These are phyloP conservation scores for Chrysomallon squamiferum DNA, from an alignment of 1,140 invertebrate genomes.

Conservation along the genomic window DNA sequence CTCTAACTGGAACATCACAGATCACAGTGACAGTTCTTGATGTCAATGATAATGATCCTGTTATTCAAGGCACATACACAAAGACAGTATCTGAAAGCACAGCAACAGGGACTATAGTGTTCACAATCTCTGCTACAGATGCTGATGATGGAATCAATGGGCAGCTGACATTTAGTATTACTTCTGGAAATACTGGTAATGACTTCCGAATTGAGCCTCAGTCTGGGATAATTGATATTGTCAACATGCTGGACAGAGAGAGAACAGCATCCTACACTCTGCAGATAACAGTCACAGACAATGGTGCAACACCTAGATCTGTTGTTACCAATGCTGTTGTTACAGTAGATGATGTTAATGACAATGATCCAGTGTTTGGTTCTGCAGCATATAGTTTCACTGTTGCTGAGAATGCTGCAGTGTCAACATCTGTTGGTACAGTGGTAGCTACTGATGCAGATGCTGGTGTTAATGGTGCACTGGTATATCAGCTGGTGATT, in stretches of 20 bases:
- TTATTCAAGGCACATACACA: slow-evolving; percentile 33
- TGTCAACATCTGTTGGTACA: slow-evolving; percentile 81
- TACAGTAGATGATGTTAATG: slow-evolving; percentile 38
- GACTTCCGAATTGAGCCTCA: slow-evolving; percentile 34
- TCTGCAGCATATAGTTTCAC: slow-evolving; percentile 16
- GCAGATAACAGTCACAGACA: slow-evolving; percentile 22
- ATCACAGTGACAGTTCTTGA: slow-evolving; percentile 40
- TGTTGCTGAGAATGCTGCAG: slow-evolving; percentile 35
- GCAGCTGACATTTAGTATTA: slow-evolving; percentile 32
- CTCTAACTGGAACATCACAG: slow-evolving; percentile 21
- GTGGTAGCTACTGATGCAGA: slow-evolving; percentile 87
- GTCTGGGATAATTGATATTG: slow-evolving; percentile 26
- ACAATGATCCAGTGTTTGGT: slow-evolving; percentile 82
- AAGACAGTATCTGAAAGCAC: slow-evolving; percentile 36
- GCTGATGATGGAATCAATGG: slow-evolving; percentile 36
- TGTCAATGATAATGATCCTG: slow-evolving; percentile 29
- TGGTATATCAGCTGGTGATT: slow-evolving; percentile 27
- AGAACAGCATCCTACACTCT: slow-evolving; percentile 18
- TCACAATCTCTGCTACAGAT: slow-evolving; percentile 38
- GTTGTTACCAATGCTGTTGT: slow-evolving; percentile 24
- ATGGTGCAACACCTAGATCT: slow-evolving; percentile 6
- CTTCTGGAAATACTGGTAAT: slow-evolving; percentile 28
- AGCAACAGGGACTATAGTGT: slow-evolving; percentile 30
- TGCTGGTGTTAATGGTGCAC: slow-evolving; percentile 29
- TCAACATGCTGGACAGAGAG: slow-evolving; percentile 32